Evolutionary conservation across 2,113 vertebrate species (phyloP).

Genomic region (Pedionomus torquatus): DNA sequence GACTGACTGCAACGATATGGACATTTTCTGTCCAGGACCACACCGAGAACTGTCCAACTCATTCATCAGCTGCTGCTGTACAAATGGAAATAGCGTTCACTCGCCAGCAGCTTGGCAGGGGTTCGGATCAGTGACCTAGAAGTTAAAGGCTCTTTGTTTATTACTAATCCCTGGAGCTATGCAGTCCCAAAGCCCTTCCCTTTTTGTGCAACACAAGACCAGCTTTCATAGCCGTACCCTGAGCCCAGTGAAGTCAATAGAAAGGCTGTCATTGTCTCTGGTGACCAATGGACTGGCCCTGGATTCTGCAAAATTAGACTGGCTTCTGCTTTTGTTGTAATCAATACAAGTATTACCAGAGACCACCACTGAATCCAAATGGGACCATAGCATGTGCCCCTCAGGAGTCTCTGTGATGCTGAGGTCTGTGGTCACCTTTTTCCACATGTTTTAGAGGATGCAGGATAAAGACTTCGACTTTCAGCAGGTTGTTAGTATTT

Average conservation of each 20-base stretch:
- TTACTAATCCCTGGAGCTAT: conserved; percentile 59
- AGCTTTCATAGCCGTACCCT: conserved; percentile 37
- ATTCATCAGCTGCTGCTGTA: conserved; percentile 36
- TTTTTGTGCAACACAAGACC: conserved; percentile 64
- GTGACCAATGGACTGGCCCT: conserved; percentile 23
- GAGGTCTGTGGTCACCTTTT: neutral
- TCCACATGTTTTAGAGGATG: neutral
- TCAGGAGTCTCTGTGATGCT: neutral
- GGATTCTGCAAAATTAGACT: conserved; percentile 42
- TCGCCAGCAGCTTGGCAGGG: conserved; percentile 41
- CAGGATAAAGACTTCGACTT: neutral
- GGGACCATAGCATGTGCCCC: neutral
- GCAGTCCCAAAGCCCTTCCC: conserved; percentile 57
- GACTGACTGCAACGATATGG: neutral
- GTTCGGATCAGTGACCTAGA: conserved; percentile 54
- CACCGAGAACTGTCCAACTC: neutral
- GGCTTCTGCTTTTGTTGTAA: conserved; percentile 52
- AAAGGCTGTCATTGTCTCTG: conserved; percentile 62
- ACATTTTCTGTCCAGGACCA: neutral
- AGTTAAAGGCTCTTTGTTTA: conserved; percentile 65
- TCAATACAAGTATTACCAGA: conserved; percentile 28
- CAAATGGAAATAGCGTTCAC: neutral
- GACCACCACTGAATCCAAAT: neutral
- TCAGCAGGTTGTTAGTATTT: neutral
- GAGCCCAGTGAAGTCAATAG: conserved; percentile 36